Conservation (phyloP, 2,797 vertebrate genomes). For the Crocodylus rhombifer region DNA sequence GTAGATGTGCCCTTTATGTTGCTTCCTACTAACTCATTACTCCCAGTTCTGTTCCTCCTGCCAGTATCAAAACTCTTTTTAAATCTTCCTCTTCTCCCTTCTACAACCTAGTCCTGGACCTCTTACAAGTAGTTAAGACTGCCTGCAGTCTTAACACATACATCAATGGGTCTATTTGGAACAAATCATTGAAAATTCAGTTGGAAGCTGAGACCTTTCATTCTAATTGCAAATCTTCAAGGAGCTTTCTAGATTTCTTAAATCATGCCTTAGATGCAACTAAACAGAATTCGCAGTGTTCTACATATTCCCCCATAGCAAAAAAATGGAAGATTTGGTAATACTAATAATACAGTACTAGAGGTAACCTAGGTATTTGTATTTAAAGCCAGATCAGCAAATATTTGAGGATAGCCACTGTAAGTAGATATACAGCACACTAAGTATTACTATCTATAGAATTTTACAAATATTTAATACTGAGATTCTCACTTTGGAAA, state of each 20-base stretch:
- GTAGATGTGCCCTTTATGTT: no score
- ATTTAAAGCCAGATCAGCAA: neutral
- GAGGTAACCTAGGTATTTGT: neutral
- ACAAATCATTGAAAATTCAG: neutral
- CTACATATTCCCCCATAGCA: neutral
- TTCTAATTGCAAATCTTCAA: neutral
- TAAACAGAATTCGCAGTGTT: neutral
- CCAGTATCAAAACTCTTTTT: slow-evolving; percentile 18
- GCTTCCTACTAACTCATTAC: slow-evolving; percentile 6
- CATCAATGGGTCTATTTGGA: neutral
- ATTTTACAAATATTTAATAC: slow-evolving; percentile 37
- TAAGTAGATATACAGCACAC: neutral
- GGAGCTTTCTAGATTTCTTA: neutral
- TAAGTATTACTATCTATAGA: neutral
- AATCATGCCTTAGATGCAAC: neutral
- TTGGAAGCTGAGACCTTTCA: neutral
- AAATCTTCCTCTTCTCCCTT: neutral
- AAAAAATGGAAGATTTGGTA: neutral
- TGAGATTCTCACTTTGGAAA: neutral
- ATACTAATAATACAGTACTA: neutral
- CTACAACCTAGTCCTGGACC: neutral
- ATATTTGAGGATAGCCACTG: neutral
- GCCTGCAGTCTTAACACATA: no score
- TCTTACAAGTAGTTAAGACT: neutral
- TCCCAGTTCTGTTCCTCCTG: neutral